These are phyloP conservation scores for Psittacula cyanocephala DNA, from an alignment of 2,113 vertebrate genomes.

Conservation along the genomic window DNA sequence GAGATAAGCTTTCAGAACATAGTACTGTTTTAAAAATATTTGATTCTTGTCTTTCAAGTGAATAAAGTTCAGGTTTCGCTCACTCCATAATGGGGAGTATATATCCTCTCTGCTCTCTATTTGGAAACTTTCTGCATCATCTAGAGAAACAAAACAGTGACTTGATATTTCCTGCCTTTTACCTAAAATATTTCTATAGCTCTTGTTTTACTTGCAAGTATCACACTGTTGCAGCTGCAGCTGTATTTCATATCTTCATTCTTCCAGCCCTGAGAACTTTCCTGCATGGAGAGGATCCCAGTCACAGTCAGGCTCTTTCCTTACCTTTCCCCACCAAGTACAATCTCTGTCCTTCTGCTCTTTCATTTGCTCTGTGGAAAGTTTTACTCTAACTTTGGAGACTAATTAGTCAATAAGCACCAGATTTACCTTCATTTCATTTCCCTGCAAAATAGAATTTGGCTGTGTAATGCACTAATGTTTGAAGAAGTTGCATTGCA, in stretches of 20 bases:
- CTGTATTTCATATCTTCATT: neutral
- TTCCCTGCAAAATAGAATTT: neutral
- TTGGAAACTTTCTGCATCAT: neutral
- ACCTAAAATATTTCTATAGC: neutral
- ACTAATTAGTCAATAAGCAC: neutral
- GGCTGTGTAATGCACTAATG: neutral
- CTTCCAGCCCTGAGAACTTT: neutral
- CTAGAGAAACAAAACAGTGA: neutral
- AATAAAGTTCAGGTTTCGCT: neutral
- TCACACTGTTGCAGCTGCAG: neutral
- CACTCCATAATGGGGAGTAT: neutral
- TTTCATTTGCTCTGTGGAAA: fast-evolving
- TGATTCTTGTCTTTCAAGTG: neutral
- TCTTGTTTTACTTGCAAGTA: constrained; percentile 11
- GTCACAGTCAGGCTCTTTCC: neutral
- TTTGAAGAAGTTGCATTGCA: neutral
- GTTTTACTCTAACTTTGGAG: neutral
- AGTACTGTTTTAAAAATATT: neutral
- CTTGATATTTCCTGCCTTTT: neutral
- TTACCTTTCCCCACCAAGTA: neutral
- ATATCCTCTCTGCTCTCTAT: neutral
- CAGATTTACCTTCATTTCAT: neutral
- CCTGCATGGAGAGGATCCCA: neutral
- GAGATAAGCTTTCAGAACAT: neutral
- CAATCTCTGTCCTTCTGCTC: neutral